These are phyloP conservation scores for Adrianichthys oophorus DNA, from an alignment of 2,797 vertebrate species.

Conservation along the genomic window DNA sequence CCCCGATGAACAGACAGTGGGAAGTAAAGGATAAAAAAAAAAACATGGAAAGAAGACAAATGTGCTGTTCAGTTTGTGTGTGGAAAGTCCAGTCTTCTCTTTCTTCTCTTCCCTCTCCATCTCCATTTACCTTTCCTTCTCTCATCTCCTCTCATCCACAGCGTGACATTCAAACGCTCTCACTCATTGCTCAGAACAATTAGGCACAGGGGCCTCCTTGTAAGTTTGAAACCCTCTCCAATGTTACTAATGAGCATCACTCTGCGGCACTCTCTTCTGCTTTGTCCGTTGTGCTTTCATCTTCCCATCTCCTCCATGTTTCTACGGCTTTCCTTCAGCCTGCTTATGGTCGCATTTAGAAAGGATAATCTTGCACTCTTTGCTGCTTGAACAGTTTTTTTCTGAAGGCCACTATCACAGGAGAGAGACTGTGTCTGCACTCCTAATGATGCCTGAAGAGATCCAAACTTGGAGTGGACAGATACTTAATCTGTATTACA, in stretches of 20 bases:
- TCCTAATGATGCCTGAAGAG: conserved; percentile 62
- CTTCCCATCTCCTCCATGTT: not conserved
- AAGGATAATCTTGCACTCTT: conserved; percentile 37
- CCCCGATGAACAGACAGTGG: conserved; percentile 58
- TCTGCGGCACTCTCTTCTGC: conserved; percentile 13
- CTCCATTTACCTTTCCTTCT: conserved; percentile 4
- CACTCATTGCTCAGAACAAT: conserved; percentile 34
- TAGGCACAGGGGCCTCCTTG: conserved; percentile 17
- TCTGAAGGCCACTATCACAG: conserved; percentile 28
- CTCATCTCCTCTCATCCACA: conserved; percentile 6
- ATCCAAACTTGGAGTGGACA: conserved; percentile 40
- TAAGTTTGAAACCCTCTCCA: conserved; percentile 26
- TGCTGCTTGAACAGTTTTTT: conserved; percentile 12
- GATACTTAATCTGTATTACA: conserved; percentile 36
- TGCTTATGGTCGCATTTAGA: conserved; percentile 11
- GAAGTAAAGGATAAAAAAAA: conserved; percentile 6
- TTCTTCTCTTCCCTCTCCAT: conserved; percentile 5
- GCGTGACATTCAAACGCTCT: not conserved
- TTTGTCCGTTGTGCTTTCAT: conserved; percentile 34
- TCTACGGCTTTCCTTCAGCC: not conserved
- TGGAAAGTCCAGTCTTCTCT: conserved; percentile 5
- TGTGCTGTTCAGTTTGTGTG: conserved; percentile 21
- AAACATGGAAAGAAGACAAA: conserved; percentile 7
- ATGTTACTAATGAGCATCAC: conserved; percentile 50
- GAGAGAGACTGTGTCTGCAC: conserved; percentile 33